Base-by-base conservation (phyloP, 1,140 invertebrate species). In the Druon quercuslanigerum region DNA sequence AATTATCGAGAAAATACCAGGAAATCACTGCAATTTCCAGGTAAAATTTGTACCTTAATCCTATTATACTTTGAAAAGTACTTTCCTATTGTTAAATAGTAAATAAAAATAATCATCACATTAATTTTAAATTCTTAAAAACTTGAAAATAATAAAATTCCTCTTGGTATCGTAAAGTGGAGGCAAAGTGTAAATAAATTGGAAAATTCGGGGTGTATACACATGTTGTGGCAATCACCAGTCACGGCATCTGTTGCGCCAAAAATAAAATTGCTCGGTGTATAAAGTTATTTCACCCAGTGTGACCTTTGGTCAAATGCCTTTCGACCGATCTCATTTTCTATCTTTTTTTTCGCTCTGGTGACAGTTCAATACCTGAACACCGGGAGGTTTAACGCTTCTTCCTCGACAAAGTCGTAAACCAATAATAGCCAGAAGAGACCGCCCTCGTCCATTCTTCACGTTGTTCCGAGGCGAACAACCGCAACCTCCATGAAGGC, bases 351-450 rank as follows among this genome's bases (percentile, higher is more conserved):
- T 66, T 16, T 66, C 25, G 60, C 60, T 66, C 60, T 33, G 25
- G 13, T 66, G 60, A 66, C 60, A 66, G 60, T 66, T 66, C 60
- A 66, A 66, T 66, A 66, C 52, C 51, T 50, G 25, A 54, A 74
- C 71, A 25, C 46, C 60, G 72, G 51, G 66, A 75, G n/a, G 71
- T 66, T 66, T 66, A 66, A 73, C 78, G 78, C 76, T 78, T 78
- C 73, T 74, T 51, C 50, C 52, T 71, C 56, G 75, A 54, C 50
- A 79, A 60, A 76, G 72, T 73, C 74, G 57, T 79, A 73, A 79
- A 76, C 71, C 51, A 76, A 79, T 79, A 76, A 76, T 79, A 79
- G 75, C 50, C 40, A 20, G 40, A 52, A 60, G 71, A 40, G n/a
- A 71, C 71, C 20, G n/a, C 54, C 51, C 60, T 66, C 60, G 60